Percentiles rank a stretch among this genome's conserved stretches.
Conservation (phyloP, 2,797 vertebrate species). For the Pelobates cultripes region DNA sequence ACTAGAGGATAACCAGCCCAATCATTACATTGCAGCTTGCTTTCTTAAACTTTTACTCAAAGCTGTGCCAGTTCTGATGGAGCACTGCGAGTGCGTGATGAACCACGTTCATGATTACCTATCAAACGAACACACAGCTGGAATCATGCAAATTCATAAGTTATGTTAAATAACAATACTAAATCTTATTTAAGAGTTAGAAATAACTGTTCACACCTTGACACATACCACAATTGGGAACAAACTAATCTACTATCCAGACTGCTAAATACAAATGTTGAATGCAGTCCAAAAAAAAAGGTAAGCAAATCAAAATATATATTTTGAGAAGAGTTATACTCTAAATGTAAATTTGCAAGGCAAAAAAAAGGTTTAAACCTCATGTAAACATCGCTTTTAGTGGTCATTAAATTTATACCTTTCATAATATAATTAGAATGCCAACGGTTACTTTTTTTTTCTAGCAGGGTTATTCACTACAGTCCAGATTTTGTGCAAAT, state of each 20-base stretch:
- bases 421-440: no score
- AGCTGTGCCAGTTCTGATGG: slow-evolving; percentile 24
- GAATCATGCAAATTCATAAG: slow-evolving; percentile 42
- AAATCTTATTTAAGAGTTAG: slow-evolving; percentile 26
- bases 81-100: slow-evolving; percentile 35
- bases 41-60: slow-evolving; percentile 4
- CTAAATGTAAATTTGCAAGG: no score
- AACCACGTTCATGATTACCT: slow-evolving; percentile 23
- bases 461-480: no score
- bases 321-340: no score
- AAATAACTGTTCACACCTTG: slow-evolving; percentile 12
- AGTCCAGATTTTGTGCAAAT: no score
- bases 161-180: slow-evolving; percentile 36
- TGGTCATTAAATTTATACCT: no score
- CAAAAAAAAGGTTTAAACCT: no score
- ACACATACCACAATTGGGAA: background rate
- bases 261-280: background rate
- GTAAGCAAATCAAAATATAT: no score
- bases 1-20: slow-evolving; percentile 23
- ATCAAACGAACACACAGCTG: slow-evolving; percentile 48
- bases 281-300: no score
- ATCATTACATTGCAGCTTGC: slow-evolving; percentile 34
- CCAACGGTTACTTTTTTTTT: no score
- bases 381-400: no score
- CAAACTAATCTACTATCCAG: background rate